These are phyloP conservation scores for Drosophila miranda DNA, from an alignment of 1,140 invertebrate species.

Conservation along the genomic window DNA sequence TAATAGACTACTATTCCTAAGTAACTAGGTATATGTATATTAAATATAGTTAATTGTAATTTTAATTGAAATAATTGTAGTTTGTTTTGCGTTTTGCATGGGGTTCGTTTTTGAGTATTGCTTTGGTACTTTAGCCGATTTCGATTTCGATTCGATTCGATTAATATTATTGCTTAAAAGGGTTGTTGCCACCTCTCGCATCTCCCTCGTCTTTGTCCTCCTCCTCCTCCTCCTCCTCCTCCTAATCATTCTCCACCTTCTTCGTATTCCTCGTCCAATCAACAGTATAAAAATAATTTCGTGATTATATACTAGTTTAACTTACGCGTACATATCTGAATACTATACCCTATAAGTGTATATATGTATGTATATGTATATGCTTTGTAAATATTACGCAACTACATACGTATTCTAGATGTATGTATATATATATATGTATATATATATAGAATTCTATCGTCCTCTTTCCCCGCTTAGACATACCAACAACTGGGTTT, in stretches of 20 bases:
- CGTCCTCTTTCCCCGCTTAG: slow-evolving; percentile 53
- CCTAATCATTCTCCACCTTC: not conserved
- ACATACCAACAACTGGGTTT: slow-evolving; percentile 47
- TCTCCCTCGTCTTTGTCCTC: slow-evolving; percentile 4
- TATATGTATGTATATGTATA: slow-evolving; percentile 51
- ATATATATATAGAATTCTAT: slow-evolving; percentile 48
- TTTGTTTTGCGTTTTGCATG: slow-evolving; percentile 55
- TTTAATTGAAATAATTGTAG: slow-evolving; percentile 72
- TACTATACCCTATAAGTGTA: slow-evolving; percentile 55
- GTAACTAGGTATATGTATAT: slow-evolving; percentile 53
- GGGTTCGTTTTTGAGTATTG: slow-evolving; percentile 75
- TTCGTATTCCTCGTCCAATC: slow-evolving; percentile 24
- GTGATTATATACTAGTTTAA: slow-evolving; percentile 72
- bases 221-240: not conserved
- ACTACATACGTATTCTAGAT: slow-evolving; percentile 71
- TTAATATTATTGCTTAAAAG: slow-evolving; percentile 60
- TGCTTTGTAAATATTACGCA: slow-evolving; percentile 73
- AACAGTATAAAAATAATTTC: slow-evolving; percentile 80
- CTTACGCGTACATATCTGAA: slow-evolving; percentile 54
- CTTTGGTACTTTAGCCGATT: slow-evolving; percentile 83
- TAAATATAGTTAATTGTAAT: slow-evolving; percentile 53
- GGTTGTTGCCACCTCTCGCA: slow-evolving; percentile 39
- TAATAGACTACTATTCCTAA: slow-evolving; percentile 60
- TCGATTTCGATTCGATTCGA: slow-evolving; percentile 54
- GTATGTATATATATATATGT: slow-evolving; percentile 20